Conservation (phyloP, 2,797 vertebrate genomes). For the Melanogrammus aeglefinus region DNA sequence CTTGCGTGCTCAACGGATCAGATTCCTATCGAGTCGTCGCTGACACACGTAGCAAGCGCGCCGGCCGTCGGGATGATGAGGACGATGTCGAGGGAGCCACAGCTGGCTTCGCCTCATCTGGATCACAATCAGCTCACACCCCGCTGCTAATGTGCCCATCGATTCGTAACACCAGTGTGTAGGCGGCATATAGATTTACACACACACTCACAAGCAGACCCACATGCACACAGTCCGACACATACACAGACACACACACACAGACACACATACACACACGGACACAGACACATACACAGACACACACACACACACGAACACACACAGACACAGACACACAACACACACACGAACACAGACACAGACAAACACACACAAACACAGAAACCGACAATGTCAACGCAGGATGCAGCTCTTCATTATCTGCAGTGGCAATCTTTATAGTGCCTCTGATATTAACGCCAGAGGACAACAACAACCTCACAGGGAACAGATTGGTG, state of each 20-base stretch:
- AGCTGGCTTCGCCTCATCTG: slow-evolving; percentile 54
- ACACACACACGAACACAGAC: not conserved
- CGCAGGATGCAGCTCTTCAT: too few relatives aligned
- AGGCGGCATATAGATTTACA: not conserved
- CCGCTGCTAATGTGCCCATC: not conserved
- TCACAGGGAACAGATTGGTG: too few relatives aligned
- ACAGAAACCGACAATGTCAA: too few relatives aligned
- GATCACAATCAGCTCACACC: slow-evolving; percentile 43
- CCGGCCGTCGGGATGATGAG: slow-evolving; percentile 9
- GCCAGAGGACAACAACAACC: too few relatives aligned
- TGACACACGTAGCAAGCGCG: not conserved
- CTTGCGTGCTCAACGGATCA: too few relatives aligned
- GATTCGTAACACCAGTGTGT: not conserved
- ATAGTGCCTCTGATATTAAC: too few relatives aligned
- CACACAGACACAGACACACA: slow-evolving; percentile 8
- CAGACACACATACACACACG: too few relatives aligned
- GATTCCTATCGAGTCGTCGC: too few relatives aligned
- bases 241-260: too few relatives aligned
- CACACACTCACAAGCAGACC: slow-evolving; percentile 12
- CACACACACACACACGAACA: not conserved
- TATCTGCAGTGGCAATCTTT: too few relatives aligned
- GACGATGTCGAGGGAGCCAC: slow-evolving; percentile 53
- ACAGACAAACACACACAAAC: not conserved
- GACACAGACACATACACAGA: too few relatives aligned
- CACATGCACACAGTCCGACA: not conserved